Evolutionary conservation across 2,888 invertebrate species (phyloP).

Genomic region (Sabatieria punctata): DNA sequence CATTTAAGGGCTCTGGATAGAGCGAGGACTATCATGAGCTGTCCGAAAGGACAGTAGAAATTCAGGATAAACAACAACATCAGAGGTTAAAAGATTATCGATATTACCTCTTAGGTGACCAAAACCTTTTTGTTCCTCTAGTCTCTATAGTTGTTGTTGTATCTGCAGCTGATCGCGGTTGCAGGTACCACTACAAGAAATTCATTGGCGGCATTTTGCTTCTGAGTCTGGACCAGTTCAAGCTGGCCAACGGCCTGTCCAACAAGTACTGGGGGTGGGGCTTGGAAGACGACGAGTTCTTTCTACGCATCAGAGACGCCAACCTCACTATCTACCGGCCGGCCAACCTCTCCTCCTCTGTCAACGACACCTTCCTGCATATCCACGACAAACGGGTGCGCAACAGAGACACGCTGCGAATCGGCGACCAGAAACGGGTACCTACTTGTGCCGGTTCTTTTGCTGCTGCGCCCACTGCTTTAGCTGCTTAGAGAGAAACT

Average conservation of each 20-base stretch:
- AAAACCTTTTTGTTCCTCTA: no score
- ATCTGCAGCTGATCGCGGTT: no score
- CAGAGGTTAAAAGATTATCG: no score
- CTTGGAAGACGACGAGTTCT: slow-evolving; percentile 95
- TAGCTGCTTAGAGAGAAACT: no score
- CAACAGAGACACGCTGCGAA: slow-evolving; percentile 63
- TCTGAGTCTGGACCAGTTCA: slow-evolving; percentile 45
- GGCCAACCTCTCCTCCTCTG: slow-evolving; percentile 18
- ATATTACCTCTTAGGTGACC: no score
- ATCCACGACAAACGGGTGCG: slow-evolving; percentile 28
- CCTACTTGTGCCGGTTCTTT: no score
- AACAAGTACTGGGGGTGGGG: slow-evolving; percentile 97
- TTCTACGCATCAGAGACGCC: slow-evolving; percentile 45
- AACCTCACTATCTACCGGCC: slow-evolving; percentile 20
- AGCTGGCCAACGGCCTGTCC: slow-evolving; percentile 49
- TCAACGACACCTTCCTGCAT: slow-evolving; percentile 24
- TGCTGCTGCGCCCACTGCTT: no score
- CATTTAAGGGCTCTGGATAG: no score
- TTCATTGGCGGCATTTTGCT: slow-evolving; percentile 93
- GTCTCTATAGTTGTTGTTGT: no score
- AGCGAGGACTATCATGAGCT: no score
- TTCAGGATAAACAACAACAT: no score
- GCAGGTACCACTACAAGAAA: slow-evolving; percentile 65
- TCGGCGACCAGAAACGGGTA: slow-evolving; percentile 72
- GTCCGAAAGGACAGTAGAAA: no score